A percentile compares a stretch with the other conserved stretches of the same genome.
Conservation (phyloP, 2,888 invertebrate species). For the Myopa tessellatipennis region DNA sequence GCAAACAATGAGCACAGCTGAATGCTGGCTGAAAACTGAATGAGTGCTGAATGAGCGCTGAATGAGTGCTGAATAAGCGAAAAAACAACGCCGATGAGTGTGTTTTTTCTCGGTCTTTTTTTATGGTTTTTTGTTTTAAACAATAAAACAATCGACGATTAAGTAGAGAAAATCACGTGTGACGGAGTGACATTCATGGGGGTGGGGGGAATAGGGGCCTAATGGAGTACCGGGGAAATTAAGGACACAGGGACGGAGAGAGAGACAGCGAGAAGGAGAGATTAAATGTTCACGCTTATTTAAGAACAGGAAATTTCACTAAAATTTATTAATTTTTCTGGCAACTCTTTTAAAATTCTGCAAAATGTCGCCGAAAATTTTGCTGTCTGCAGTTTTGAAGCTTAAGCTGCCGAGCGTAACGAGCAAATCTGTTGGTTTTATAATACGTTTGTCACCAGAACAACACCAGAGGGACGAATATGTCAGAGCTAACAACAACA, state of each 20-base stretch:
- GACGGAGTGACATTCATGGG: neutral
- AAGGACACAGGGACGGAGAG: no score
- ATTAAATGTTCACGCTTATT: no score
- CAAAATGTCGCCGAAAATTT: neutral
- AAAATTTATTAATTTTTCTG: no score
- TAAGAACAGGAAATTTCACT: no score
- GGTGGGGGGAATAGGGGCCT: no score
- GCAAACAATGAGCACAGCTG: neutral
- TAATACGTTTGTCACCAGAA: slow-evolving; percentile 6
- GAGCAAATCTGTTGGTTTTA: neutral
- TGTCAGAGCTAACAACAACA: neutral
- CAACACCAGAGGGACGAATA: neutral
- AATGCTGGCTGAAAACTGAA: neutral
- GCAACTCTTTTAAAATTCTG: no score
- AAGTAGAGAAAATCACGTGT: neutral
- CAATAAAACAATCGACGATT: neutral
- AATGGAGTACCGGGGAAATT: no score
- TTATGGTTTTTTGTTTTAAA: neutral
- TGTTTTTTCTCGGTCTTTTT: no score
- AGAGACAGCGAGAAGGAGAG: no score
- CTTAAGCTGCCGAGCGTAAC: neutral
- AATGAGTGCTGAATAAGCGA: no score
- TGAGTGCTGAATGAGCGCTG: neutral
- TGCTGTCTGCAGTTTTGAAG: neutral
- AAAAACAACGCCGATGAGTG: no score